Base-by-base conservation (phyloP, 2,797 vertebrate genomes). In the Molossus alvarezi region DNA sequence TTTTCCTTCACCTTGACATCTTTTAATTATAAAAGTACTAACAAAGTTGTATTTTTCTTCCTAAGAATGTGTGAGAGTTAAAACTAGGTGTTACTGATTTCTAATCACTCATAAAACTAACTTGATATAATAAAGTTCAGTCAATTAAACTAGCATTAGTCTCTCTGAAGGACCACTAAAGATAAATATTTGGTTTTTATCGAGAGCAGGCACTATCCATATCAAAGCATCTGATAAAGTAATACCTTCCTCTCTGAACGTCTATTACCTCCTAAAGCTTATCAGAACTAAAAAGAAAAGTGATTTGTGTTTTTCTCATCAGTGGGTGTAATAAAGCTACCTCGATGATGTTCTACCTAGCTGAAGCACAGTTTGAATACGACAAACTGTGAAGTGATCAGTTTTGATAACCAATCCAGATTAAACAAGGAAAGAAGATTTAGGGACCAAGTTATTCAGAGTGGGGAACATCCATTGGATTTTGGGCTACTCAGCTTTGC, bases 231-330 rank as follows among this genome's bases (percentile, higher is more conserved):
- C 80, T 75, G n/a, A 6, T 72, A 41, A 14, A 77, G 9, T 25
- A 92, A 53, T 65, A 12, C 18, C 10, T 91, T 94, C 73, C 62
- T 55, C 29, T 80, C 2, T 71, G 58, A 88, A 96, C 88, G 9
- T 62, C 53, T 79, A 33, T 86, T 58, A 85, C 17, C 17, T 87
- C 41, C 10, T 27, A 83, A 80, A 81, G 3, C 2, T 81, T 77
- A 57, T 41, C 60, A 79, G 48, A 20, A 77, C 57, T 77, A 20
- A 81, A 95, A 84, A 55, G 53, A 13, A 77, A 83, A 91, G 76
- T 27, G 1, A 64, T 13, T 86, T 41, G 0, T 48, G 23, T 58
- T 79, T 95, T 85, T 89, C 57, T 79, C 20, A 41, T 84, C 64
- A 83, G 0, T 65, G 15, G 25, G 73, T 89, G 65, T 79, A 77